Base-by-base conservation (phyloP, 2,888 invertebrate species). In the Lasius fuliginosus region DNA sequence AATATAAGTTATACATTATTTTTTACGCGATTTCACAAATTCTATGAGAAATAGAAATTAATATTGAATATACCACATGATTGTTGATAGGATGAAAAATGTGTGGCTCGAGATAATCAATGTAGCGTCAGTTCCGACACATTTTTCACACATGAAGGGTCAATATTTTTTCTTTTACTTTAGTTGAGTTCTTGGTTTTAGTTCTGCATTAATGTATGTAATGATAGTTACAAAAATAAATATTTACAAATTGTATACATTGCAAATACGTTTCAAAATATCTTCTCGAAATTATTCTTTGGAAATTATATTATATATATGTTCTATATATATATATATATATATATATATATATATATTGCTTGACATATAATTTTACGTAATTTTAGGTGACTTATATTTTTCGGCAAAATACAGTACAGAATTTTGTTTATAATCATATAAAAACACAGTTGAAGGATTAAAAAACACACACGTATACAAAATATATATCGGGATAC, bases 71-170 rank as follows among this genome's bases (percentile, higher is more conserved):
- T 5, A 42, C 0, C 15, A 27, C 30, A 18, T 18, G 18, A 33
- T 42, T 27, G n/a, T 30, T 56, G 30, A 76, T 69, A 0, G 36
- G 6, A 69, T 69, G 1, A 65, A 76, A 68, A 67, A 27, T 30
- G 15, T 3, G 15, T 6, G 1, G 12, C n/a, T 62, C 0, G 33
- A 67, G 56, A 36, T 67, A 68, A 68, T 56, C 8, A 4, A 3
- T 36, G 2, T n/a, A 36, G 9, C 8, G 12, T 1, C n/a, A 4
- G 4, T 42, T 74, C n/a, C 49, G 0, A 73, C 1, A 56, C 18
- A 23, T 11, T 33, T 75, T 60, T 42, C 3, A 33, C 4, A 15
- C 23, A 30, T 77, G 46, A 58, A 42, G 30, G 9, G 18, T 23
- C 23, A 33, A 33, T 3, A 33, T 33, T 3, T 18, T 23, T 8